phyloP scores from a whole-genome alignment of 2,888 invertebrate genomes.

The Euzophera pinguis region DNA sequence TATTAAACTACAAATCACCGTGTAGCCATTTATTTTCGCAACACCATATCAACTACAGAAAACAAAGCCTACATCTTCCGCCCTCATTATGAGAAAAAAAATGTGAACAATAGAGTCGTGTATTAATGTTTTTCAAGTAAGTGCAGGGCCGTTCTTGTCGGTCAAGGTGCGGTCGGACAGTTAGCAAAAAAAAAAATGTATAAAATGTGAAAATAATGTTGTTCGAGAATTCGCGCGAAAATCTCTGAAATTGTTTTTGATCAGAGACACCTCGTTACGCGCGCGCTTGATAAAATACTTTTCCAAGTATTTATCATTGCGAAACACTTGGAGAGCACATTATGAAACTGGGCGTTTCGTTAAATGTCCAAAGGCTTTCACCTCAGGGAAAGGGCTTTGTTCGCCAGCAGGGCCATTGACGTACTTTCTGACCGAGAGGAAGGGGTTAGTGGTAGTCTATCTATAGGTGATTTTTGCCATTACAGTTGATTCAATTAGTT shows the following conservation, averaged over 20 bases:
- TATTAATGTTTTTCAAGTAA: slow-evolving; percentile 39
- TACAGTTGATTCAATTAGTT: too few relatives aligned
- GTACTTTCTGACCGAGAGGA: too few relatives aligned
- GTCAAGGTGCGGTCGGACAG: slow-evolving; percentile 47
- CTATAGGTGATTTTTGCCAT: too few relatives aligned
- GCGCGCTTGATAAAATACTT: slow-evolving; percentile 41
- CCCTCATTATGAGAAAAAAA: slow-evolving; percentile 44
- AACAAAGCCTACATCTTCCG: slow-evolving; percentile 46
- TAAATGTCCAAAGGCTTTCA: slow-evolving; percentile 44
- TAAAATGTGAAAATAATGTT: slow-evolving; percentile 11
- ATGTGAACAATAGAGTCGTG: slow-evolving; percentile 46
- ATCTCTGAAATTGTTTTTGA: slow-evolving; percentile 21
- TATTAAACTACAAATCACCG: neutral
- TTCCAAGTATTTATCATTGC: slow-evolving; percentile 44
- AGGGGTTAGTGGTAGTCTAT: too few relatives aligned
- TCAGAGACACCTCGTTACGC: slow-evolving; percentile 28
- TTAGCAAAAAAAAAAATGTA: slow-evolving; percentile 21
- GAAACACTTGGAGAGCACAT: slow-evolving; percentile 38
- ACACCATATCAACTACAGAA: slow-evolving; percentile 44
- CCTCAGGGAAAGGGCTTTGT: slow-evolving; percentile 31
- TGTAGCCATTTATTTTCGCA: slow-evolving; percentile 30
- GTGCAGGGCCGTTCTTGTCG: slow-evolving; percentile 45
- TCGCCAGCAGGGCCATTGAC: neutral
- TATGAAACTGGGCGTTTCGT: slow-evolving; percentile 40
- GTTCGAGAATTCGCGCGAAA: slow-evolving; percentile 18